Evolutionary conservation across 2,888 invertebrate genomes (phyloP), one percentile per base, ranked within the genome.

Genomic region (Drosophila kambysellisi): DNA sequence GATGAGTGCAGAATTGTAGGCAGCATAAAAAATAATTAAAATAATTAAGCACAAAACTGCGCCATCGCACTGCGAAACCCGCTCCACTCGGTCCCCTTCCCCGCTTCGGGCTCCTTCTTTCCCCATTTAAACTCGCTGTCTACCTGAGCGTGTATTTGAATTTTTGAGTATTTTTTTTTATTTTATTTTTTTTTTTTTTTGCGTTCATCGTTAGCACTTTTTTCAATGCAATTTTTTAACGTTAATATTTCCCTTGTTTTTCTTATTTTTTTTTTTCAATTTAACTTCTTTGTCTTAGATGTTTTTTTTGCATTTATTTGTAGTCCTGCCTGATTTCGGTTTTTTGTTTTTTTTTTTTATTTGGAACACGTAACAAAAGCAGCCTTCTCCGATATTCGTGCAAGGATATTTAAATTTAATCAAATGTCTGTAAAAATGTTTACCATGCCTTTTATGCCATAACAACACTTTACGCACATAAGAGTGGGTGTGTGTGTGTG

Each of bases 331-430:
- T 65, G 74, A 70, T 54, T 58, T 70, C 52, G 52, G 60, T 72
- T 61, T 60, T 48, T 52, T 61, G 57, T 60, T 54, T 29, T 3
- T 52, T 61, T 60, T 63, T 53, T 25, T 6, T 25, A 11, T 33
- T 29, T 52, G 35, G 37, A 39, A 65, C 46, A 63, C 39, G 69
- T 60, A 70, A 70, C 74, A 67, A 56, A 29, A 61, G 58, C 61
- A 69, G 77, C 70, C 68, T 83, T 83, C n/a, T 82, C 71, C 86
- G 82, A 78, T 83, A 80, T 89, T 64, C 78, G 72, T 82, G 82
- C 84, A 79, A 79, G 84, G 70, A 89, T 87, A 89, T 87, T 89
- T 87, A 89, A 87, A 89, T 87, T 87, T 87, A 85, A 87, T 89
- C 87, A 87, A 87, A 85, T 88, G 82, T 83, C 82, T 82, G 88